Evolutionary conservation across 1,140 invertebrate genomes (phyloP).

Genomic region (Micrasema longulum): DNA sequence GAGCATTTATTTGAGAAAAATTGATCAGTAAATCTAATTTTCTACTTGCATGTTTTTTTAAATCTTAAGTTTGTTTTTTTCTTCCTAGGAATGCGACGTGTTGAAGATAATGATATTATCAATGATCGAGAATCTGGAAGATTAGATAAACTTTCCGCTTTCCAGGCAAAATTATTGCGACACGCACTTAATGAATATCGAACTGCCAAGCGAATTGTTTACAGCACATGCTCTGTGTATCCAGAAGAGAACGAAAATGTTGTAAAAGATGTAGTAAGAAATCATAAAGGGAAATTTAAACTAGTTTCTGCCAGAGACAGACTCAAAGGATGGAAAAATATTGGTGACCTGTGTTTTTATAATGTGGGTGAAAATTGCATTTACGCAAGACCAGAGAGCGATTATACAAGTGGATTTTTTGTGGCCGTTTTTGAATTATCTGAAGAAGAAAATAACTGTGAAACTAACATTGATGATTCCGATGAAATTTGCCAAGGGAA

Average conservation of each 20-base stretch:
- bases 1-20: too few relatives aligned
- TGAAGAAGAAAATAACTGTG: neutral
- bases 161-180: slow-evolving; percentile 88
- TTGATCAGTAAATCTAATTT: too few relatives aligned
- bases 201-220: slow-evolving; percentile 86
- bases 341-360: slow-evolving; percentile 73
- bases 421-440: slow-evolving; percentile 86
- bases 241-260: slow-evolving; percentile 94
- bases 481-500: too few relatives aligned
- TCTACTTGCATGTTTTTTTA: too few relatives aligned
- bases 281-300: slow-evolving; percentile 71
- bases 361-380: slow-evolving; percentile 80
- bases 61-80: too few relatives aligned
- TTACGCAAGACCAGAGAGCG: slow-evolving; percentile 78
- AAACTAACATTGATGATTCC: neutral
- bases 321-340: slow-evolving; percentile 75
- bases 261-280: slow-evolving; percentile 73
- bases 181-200: slow-evolving; percentile 89
- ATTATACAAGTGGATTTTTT: slow-evolving; percentile 95
- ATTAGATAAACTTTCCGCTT: slow-evolving; percentile 77
- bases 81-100: slow-evolving; percentile 61
- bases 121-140: slow-evolving; percentile 62
- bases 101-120: slow-evolving; percentile 57
- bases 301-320: slow-evolving; percentile 72
- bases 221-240: slow-evolving; percentile 94